Conservation (phyloP, 1,140 invertebrate species). For the Trichoplusia ni region DNA sequence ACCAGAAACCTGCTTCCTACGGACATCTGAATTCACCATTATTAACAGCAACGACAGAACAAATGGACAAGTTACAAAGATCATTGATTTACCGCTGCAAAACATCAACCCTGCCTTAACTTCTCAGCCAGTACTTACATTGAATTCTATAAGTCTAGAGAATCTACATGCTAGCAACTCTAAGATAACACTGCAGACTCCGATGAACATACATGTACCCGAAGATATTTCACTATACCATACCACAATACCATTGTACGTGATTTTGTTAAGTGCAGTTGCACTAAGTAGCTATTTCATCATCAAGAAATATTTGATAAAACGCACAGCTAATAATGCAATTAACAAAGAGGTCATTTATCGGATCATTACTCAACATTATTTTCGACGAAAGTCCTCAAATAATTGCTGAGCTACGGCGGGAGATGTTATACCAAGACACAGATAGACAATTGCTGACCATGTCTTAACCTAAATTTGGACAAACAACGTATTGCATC, state of each 20-base stretch:
- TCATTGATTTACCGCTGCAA: no score
- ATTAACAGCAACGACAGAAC: not conserved
- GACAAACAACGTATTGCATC: no score
- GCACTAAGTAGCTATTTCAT: not conserved
- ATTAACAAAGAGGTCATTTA: not conserved
- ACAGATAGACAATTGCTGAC: no score
- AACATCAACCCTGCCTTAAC: no score
- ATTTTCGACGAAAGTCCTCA: slow-evolving; percentile 1
- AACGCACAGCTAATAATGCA: not conserved
- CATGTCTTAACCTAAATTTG: no score
- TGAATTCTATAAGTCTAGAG: slow-evolving; percentile 5
- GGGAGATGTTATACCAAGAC: no score
- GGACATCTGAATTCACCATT: not conserved
- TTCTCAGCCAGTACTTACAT: not conserved
- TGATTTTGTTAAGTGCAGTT: not conserved
- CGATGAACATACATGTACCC: not conserved
- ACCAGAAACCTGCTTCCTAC: not conserved
- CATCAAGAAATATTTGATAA: not conserved
- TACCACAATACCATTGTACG: slow-evolving; percentile 14
- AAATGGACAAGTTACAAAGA: not conserved
- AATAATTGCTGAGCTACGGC: not conserved
- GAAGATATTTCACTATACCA: not conserved
- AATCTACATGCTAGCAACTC: not conserved
- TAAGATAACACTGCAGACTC: not conserved
- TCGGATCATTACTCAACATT: not conserved